Evolutionary conservation across 2,888 invertebrate genomes (phyloP).

Genomic region (Pristionchus fissidentatus): DNA sequence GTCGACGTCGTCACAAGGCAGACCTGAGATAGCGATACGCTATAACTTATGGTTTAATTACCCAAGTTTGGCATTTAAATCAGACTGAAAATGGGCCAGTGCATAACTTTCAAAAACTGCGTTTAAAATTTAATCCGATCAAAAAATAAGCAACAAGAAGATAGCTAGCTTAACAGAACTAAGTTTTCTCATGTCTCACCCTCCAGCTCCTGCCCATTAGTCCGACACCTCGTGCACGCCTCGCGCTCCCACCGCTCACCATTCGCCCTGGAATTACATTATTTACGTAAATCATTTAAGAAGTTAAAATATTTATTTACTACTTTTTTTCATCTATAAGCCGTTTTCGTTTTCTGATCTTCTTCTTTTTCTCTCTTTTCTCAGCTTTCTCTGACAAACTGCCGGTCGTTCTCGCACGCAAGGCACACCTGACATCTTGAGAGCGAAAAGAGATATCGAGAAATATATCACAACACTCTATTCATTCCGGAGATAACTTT

Average conservation of each 20-base stretch:
- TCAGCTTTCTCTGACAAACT: neutral
- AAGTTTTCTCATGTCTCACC: conserved; percentile 52
- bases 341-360: neutral
- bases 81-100: too few relatives aligned
- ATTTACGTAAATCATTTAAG: too few relatives aligned
- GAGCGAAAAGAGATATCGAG: too few relatives aligned
- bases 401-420: conserved; percentile 23
- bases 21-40: conserved; percentile 60
- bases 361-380: neutral
- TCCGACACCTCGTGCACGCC: conserved; percentile 72
- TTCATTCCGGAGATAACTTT: too few relatives aligned
- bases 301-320: neutral
- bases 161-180: too few relatives aligned
- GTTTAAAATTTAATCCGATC: too few relatives aligned
- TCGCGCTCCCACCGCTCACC: conserved; percentile 76
- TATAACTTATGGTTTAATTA: too few relatives aligned
- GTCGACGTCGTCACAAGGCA: conserved; percentile 75
- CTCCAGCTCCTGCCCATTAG: conserved; percentile 71
- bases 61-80: too few relatives aligned
- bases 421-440: too few relatives aligned
- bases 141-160: too few relatives aligned
- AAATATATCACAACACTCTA: too few relatives aligned
- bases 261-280: conserved; percentile 69
- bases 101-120: too few relatives aligned
- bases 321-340: neutral